phyloP scores from a whole-genome alignment of 2,113 vertebrate species.

The Leucopsar rothschildi region DNA sequence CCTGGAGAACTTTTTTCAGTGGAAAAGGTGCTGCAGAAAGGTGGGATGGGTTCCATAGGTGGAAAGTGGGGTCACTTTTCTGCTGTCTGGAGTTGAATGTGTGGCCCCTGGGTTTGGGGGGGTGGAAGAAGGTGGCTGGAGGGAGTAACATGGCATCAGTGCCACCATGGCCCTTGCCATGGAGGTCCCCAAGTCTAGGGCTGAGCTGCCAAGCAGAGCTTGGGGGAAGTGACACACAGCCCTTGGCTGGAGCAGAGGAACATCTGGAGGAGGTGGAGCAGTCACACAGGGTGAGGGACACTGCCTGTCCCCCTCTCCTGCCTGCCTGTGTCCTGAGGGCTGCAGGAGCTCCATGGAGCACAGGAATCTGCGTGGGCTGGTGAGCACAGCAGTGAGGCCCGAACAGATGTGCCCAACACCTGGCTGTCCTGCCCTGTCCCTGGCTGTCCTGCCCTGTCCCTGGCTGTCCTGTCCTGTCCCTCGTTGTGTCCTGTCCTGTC shows the following conservation, averaged over 20 bases:
- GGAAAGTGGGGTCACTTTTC: not conserved
- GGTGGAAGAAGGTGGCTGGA: not conserved
- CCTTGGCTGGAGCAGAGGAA: accelerated
- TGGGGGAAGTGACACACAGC: not conserved
- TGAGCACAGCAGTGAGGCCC: not conserved
- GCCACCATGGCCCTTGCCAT: not conserved
- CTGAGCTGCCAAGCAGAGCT: not conserved
- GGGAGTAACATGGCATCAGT: accelerated
- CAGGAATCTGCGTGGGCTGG: not conserved
- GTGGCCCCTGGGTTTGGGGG: not conserved
- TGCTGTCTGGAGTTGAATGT: accelerated
- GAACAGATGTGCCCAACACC: not conserved
- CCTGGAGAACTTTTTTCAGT: not conserved
- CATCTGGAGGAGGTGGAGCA: not conserved
- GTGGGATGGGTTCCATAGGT: accelerated
- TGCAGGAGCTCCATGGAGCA: not conserved
- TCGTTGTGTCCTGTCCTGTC: accelerated
- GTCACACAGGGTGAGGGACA: not conserved
- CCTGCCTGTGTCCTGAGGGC: accelerated
- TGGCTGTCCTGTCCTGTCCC: not conserved
- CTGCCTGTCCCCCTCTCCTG: not conserved
- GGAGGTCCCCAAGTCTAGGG: not conserved
- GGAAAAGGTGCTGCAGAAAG: not conserved
- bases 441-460: not conserved
- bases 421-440: not conserved